Conservation (phyloP, 2,113 vertebrate genomes). For the Rallus limicola region DNA sequence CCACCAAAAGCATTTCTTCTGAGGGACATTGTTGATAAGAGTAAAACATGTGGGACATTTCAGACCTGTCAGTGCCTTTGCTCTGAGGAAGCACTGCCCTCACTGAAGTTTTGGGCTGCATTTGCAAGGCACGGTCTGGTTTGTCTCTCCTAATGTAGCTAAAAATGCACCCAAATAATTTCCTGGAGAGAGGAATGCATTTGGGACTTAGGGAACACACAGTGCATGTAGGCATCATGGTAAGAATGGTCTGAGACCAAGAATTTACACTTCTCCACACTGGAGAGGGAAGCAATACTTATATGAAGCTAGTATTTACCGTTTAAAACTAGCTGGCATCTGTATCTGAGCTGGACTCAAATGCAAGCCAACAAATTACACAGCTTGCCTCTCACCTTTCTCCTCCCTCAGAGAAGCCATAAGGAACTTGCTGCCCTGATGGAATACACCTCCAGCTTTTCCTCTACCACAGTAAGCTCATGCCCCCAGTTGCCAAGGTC, state of each 20-base stretch:
- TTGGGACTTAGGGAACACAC: neutral
- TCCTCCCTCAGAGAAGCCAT: neutral
- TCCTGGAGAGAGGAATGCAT: neutral
- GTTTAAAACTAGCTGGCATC: neutral
- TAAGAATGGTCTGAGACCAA: neutral
- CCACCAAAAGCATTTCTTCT: neutral
- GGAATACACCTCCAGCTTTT: neutral
- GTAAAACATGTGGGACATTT: neutral
- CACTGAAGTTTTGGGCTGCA: neutral
- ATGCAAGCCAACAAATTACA: neutral
- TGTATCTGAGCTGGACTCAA: neutral
- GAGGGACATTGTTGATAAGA: too few species aligned
- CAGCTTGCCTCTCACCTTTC: neutral
- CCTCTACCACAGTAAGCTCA: rapidly evolving
- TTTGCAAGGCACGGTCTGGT: neutral
- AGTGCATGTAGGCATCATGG: neutral
- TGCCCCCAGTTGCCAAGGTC: rapidly evolving
- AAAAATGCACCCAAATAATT: neutral
- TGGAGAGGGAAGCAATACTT: neutral
- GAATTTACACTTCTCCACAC: neutral
- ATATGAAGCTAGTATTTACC: neutral
- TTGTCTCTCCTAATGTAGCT: neutral
- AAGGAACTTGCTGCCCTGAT: neutral
- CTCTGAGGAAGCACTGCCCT: neutral
- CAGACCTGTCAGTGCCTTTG: neutral